phyloP scores from a whole-genome alignment of 2,113 vertebrate genomes.

The Lonchura striata region DNA sequence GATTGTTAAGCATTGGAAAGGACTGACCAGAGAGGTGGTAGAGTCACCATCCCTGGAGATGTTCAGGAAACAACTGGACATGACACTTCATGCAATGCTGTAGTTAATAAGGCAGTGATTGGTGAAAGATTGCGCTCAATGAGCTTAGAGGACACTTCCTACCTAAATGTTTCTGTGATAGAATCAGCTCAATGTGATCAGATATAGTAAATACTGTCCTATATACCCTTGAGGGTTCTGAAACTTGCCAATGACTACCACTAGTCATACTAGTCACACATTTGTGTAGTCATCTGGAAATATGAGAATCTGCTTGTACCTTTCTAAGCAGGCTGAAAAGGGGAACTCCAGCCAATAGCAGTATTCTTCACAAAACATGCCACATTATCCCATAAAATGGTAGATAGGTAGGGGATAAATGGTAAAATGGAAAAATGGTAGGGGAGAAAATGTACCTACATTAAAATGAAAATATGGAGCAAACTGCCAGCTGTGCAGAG shows the following conservation, averaged over 20 bases:
- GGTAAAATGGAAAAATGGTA: no score
- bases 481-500: background rate
- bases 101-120: background rate
- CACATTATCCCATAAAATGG: background rate
- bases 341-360: background rate
- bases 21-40: background rate
- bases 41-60: background rate
- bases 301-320: background rate
- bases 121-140: background rate
- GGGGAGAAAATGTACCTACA: rapidly evolving
- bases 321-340: background rate
- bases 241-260: background rate
- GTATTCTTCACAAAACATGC: background rate
- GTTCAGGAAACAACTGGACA: background rate
- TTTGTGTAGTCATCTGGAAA: background rate
- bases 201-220: background rate
- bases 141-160: background rate
- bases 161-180: background rate
- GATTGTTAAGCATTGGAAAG: background rate
- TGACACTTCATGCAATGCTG: background rate
- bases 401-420: no score
- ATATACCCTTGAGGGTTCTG: background rate
- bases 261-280: background rate
- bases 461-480: background rate
- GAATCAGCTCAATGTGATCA: background rate